These are phyloP conservation scores for Xyrauchen texanus DNA, from an alignment of 2,113 vertebrate genomes.

Conservation along the genomic window DNA sequence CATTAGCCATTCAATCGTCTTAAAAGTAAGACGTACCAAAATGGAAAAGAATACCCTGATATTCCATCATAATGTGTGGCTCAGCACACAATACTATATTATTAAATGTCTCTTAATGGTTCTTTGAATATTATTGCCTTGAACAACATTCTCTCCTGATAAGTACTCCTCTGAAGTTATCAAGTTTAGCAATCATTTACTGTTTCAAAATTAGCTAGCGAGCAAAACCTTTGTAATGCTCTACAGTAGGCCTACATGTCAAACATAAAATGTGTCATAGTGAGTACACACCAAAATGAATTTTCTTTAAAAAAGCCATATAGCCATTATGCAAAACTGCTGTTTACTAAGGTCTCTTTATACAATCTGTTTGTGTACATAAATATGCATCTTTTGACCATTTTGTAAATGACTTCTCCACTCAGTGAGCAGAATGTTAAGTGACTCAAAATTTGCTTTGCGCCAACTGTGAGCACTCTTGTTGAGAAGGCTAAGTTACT, in stretches of 20 bases:
- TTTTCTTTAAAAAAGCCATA: constrained; percentile 20
- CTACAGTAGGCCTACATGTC: background rate
- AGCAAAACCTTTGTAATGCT: background rate
- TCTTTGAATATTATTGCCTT: too few species aligned
- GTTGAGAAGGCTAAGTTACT: constrained; percentile 38
- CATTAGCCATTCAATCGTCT: too few species aligned
- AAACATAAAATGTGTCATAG: background rate
- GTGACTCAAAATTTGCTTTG: constrained; percentile 34
- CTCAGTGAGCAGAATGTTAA: constrained; percentile 33
- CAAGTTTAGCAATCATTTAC: constrained; percentile 14
- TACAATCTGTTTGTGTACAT: background rate
- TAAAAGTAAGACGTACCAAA: too few species aligned
- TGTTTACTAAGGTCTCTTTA: constrained; percentile 13
- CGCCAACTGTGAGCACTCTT: constrained; percentile 1
- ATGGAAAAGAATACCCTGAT: too few species aligned
- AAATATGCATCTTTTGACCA: constrained; percentile 33
- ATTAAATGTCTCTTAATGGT: too few species aligned
- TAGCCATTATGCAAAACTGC: constrained; percentile 22
- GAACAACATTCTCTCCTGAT: too few species aligned
- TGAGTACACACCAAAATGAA: constrained; percentile 25
- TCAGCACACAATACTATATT: too few species aligned
- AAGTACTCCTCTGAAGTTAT: background rate
- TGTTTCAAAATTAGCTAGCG: background rate
- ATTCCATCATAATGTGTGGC: too few species aligned
- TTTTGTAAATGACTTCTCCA: constrained; percentile 11